phyloP scores from a whole-genome alignment of 2,888 invertebrate species.

The Drosophila subquinaria region DNA sequence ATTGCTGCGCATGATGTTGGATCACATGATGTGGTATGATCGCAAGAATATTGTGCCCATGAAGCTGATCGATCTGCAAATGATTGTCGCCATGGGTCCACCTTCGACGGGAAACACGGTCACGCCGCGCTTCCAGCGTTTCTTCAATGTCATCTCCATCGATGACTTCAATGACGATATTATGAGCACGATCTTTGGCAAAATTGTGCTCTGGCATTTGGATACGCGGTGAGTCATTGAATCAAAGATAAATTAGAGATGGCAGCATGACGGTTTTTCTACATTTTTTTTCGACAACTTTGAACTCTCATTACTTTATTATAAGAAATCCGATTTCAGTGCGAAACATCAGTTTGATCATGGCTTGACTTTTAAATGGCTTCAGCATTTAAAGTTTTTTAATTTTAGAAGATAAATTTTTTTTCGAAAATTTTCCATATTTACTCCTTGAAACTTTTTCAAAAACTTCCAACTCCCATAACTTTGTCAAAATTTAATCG shows the following conservation, averaged over 20 bases:
- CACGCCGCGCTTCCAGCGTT: slow-evolving; percentile 93
- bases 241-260: neutral
- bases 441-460: too few relatives aligned
- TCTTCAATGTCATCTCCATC: slow-evolving; percentile 93
- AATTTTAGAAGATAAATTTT: too few relatives aligned
- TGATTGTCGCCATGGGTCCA: slow-evolving; percentile 94
- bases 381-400: too few relatives aligned
- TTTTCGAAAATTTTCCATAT: too few relatives aligned
- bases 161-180: slow-evolving; percentile 95
- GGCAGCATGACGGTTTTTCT: too few relatives aligned
- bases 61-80: slow-evolving; percentile 93
- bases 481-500: too few relatives aligned
- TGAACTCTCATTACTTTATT: too few relatives aligned
- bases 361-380: too few relatives aligned
- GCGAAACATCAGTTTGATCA: too few relatives aligned
- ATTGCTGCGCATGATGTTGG: slow-evolving; percentile 94
- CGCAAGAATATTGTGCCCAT: slow-evolving; percentile 92
- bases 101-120: slow-evolving; percentile 93
- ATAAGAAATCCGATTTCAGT: too few relatives aligned
- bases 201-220: slow-evolving; percentile 97
- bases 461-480: too few relatives aligned
- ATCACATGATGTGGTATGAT: slow-evolving; percentile 96
- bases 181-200: slow-evolving; percentile 93
- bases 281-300: too few relatives aligned
- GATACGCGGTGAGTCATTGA: slow-evolving; percentile 90